phyloP scores from a whole-genome alignment of 2,888 invertebrate species.

The Acronicta psi region DNA sequence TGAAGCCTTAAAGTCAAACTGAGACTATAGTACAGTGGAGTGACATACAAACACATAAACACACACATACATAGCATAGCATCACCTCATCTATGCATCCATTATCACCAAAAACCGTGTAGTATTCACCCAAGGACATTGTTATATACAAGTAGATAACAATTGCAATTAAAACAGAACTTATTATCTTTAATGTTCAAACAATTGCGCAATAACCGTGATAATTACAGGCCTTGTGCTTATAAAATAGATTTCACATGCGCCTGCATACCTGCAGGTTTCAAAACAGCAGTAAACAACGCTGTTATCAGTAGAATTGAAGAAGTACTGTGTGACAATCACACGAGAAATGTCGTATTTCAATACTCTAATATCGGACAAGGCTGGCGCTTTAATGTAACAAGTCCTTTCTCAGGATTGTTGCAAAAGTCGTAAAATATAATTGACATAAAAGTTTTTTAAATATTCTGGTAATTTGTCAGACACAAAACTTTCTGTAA shows the following conservation, averaged over 20 bases:
- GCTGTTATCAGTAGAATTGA: conserved; percentile 33
- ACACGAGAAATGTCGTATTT: conserved; percentile 12
- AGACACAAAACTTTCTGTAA: background rate
- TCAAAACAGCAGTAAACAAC: conserved; percentile 33
- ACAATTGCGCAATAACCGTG: conserved; percentile 39
- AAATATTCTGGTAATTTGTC: too few species aligned
- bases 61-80: too few species aligned
- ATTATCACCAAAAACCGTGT: too few species aligned
- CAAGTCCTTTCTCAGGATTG: background rate
- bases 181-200: conserved; percentile 35
- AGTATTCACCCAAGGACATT: too few species aligned
- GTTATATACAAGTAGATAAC: conserved; percentile 3
- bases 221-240: conserved; percentile 36
- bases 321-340: conserved; percentile 22
- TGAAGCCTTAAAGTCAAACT: too few species aligned
- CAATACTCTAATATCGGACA: conserved; percentile 21
- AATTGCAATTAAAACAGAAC: conserved; percentile 17
- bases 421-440: background rate
- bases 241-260: conserved; percentile 42
- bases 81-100: too few species aligned
- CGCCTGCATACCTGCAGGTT: too few species aligned
- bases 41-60: too few species aligned
- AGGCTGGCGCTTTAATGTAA: conserved; percentile 9
- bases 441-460: background rate
- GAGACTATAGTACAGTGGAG: too few species aligned